A percentile compares a stretch with the other conserved stretches of the same genome.
phyloP scores from a whole-genome alignment of 2,888 invertebrate species.

The Cheilosia variabilis region DNA sequence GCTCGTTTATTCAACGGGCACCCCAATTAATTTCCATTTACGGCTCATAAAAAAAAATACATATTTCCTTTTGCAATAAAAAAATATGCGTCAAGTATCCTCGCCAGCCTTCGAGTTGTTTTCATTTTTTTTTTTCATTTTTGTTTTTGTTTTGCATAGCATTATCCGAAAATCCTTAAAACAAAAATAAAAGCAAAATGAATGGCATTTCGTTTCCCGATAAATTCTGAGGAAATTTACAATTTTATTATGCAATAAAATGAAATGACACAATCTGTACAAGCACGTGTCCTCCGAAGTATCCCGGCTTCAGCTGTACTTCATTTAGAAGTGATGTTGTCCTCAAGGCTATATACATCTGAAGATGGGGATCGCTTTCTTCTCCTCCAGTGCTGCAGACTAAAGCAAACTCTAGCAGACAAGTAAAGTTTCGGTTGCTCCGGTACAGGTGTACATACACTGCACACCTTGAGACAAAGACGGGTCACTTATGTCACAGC shows the following conservation, averaged over 20 bases:
- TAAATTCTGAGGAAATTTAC: slow-evolving; percentile 58
- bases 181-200: slow-evolving; percentile 19
- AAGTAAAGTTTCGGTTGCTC: slow-evolving; percentile 30
- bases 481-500: slow-evolving; percentile 67
- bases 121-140: neutral
- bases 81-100: slow-evolving; percentile 15
- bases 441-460: slow-evolving; percentile 14
- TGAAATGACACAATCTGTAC: slow-evolving; percentile 65
- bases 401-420: slow-evolving; percentile 25
- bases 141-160: neutral
- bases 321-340: slow-evolving; percentile 58
- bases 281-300: slow-evolving; percentile 44
- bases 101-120: neutral
- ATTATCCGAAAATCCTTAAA: slow-evolving; percentile 20
- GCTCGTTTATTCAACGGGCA: slow-evolving; percentile 31
- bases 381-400: slow-evolving; percentile 8
- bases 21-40: slow-evolving; percentile 52
- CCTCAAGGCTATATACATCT: slow-evolving; percentile 53
- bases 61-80: slow-evolving; percentile 39
- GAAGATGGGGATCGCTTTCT: slow-evolving; percentile 33
- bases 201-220: slow-evolving; percentile 45
- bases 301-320: neutral
- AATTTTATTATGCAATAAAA: slow-evolving; percentile 73
- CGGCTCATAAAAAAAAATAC: slow-evolving; percentile 43
- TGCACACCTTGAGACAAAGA: slow-evolving; percentile 60